Evolutionary conservation across 2,113 vertebrate genomes (phyloP), one percentile per base, ranked within the genome.

Genomic region (Cottus gobio): DNA sequence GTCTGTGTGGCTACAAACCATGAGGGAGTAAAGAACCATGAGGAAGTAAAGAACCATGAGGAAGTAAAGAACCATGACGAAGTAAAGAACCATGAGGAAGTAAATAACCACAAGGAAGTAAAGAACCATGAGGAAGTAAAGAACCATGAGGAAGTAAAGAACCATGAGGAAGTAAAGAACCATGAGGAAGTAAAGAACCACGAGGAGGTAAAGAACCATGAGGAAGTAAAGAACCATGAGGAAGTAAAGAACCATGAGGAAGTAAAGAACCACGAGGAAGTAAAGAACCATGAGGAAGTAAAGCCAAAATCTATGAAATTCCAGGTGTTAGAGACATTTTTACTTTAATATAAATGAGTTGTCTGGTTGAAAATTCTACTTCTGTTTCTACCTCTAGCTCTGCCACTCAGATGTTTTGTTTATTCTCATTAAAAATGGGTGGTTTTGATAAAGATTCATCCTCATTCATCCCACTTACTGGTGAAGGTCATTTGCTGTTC

Each of bases 401-500:
- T 37, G 22, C 20, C 24, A 12, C 66, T 31, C 22, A 58, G 16
- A 81, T 24, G 24, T 46, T 60, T 39, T 65, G 18, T 52, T 37
- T 61, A 34, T 37, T 39, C 4, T 58, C 39, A 74, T 18, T n/a
- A 54, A 18, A 77, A 65, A 71, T 7, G 39, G n/a, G 36, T 64
- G 61, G 39, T 52, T 68, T 81, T 77, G 34, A 64, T 71, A 74
- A 54, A 39, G 26, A 57, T 71, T 24, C 69, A 50, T 28, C 46
- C 68, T 80, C 54, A 26, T 75, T 77, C 34, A 70, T 56, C 36
- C 34, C 34, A 65, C 39, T 79, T 65, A 24, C 39, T 75, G 37
- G 8, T 42, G 65, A 66, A 63, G 22, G 57, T 62, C 26, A 52
- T 80, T 77, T 81, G 7, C 71, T 46, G 66, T 56, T 70, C 64